These are phyloP conservation scores for Cyprinus carpio DNA, from an alignment of 2,113 vertebrate genomes.

Conservation along the genomic window DNA sequence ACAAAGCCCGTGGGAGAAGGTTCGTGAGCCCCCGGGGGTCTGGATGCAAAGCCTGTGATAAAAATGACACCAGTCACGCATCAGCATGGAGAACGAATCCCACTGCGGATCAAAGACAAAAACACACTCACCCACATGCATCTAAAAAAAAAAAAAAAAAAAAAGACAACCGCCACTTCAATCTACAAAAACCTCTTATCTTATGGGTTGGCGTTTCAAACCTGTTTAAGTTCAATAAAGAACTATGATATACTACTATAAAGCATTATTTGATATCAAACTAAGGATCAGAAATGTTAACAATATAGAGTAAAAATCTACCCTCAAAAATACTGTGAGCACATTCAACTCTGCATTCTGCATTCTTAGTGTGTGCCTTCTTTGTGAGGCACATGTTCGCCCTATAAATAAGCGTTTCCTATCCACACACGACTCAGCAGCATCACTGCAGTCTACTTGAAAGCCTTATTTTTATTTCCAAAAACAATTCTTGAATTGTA, in stretches of 20 bases:
- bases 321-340: neutral
- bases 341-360: neutral
- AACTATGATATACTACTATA: neutral
- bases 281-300: neutral
- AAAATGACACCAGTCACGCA: constrained; percentile 43
- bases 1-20: constrained; percentile 47
- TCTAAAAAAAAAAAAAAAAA: neutral
- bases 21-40: constrained; percentile 36
- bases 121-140: constrained; percentile 17
- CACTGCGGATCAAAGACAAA: neutral
- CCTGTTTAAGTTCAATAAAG: neutral
- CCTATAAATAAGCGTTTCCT: constrained; percentile 46
- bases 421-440: constrained; percentile 39
- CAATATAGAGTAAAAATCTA: neutral
- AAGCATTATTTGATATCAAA: neutral
- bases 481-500: constrained; percentile 20
- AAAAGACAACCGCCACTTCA: neutral
- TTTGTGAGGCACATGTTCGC: constrained; percentile 46
- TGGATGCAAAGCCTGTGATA: constrained; percentile 25
- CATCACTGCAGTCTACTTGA: constrained; percentile 43
- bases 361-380: constrained; percentile 3
- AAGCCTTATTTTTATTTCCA: neutral
- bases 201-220: neutral
- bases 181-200: neutral
- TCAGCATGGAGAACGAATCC: constrained; percentile 1